Base-by-base conservation (phyloP, 2,797 vertebrate genomes). In the Smutsia temminckii region DNA sequence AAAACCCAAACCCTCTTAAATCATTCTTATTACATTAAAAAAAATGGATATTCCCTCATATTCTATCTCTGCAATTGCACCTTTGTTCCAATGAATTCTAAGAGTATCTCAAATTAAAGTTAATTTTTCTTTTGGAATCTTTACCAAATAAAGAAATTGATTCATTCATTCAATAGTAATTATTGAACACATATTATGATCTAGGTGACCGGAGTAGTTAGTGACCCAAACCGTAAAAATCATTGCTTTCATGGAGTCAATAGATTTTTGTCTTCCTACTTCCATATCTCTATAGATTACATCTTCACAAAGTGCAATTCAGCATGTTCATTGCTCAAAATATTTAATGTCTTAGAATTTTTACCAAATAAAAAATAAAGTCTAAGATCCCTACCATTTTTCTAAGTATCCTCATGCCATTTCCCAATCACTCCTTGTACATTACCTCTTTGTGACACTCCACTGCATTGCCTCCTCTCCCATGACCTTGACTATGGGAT, bases 121-220 rank as follows among this genome's bases (percentile, higher is more conserved):
- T 86, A 29, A 29, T 20, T 93, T 93, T 93, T 68, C 25, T 92
- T 93, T 85, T 49, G 69, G 53, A 32, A 66, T 21, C 51, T n/a
- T 87, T 14, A 34, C 29, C 49, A 90, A 96, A 91, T 61, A 83
- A 42, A 55, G 27, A 75, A 89, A 87, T 29, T 74, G 75, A 94
- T 95, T 93, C 8, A 91, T 34, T 92, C 49, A 93, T 57, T 93
- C 77, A 95, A 29, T 74, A 75, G 93, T 75, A 37, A 59, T 80
- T 90, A 93, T 16, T 59, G 69, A 42, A 17, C 16, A 64, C 17
- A 55, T 85, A 79, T 59, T 89, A 79, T 95, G 37, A 72, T 93
- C 7, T 57, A 59, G 46, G 37, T 57, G 46, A 72, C 21, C 79
- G 25, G 37, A 83, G 2, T 61, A 57, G 57, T 11, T 49, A 87